phyloP scores from a whole-genome alignment of 2,113 vertebrate species.

The Dipodomys spectabilis region DNA sequence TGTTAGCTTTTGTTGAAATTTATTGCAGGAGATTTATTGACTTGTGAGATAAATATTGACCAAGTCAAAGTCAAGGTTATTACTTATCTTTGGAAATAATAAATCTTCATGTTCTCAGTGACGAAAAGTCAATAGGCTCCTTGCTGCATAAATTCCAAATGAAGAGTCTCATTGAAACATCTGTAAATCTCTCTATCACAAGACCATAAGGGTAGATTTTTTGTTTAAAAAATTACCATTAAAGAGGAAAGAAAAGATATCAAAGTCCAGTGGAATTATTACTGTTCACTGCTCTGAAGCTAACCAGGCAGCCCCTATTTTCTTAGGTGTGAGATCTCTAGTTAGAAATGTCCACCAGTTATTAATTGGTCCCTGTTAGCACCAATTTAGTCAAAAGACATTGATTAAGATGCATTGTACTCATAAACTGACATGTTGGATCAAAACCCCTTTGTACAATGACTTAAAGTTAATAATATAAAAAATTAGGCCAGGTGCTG shows the following conservation, averaged over 20 bases:
- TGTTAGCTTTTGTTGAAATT: constrained; percentile 56
- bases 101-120: constrained; percentile 61
- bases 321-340: neutral
- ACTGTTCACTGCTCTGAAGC: neutral
- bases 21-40: constrained; percentile 58
- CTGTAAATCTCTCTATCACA: constrained; percentile 50
- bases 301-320: neutral
- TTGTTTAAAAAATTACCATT: constrained; percentile 12
- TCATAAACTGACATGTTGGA: too few relatives aligned
- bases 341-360: neutral
- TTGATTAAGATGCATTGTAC: too few relatives aligned
- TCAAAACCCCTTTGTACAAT: too few relatives aligned
- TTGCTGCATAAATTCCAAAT: constrained; percentile 46
- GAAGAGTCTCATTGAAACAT: constrained; percentile 51
- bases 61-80: constrained; percentile 66
- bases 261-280: neutral
- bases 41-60: constrained; percentile 64
- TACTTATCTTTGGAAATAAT: constrained; percentile 67
- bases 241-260: neutral
- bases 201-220: neutral
- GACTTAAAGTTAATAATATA: too few relatives aligned
- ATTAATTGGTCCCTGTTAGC: neutral
- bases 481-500: too few relatives aligned
- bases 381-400: neutral
- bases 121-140: constrained; percentile 59